These are phyloP conservation scores for Poecilia wingei DNA, from an alignment of 2,797 vertebrate genomes.

Conservation along the genomic window DNA sequence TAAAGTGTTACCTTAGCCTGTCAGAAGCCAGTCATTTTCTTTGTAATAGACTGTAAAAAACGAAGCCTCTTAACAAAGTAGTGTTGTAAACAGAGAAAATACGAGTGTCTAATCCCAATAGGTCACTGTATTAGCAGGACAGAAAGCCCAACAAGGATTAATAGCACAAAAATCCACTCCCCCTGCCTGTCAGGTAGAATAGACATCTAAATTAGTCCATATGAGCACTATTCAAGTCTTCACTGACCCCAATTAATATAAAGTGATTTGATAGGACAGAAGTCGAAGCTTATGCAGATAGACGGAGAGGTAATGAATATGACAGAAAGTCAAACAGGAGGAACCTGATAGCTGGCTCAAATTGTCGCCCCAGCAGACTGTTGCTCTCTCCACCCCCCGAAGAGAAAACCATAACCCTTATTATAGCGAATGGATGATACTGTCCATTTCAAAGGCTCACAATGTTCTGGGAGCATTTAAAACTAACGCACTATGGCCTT, in stretches of 20 bases:
- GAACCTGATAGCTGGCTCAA: conserved; percentile 22
- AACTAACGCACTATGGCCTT: conserved; percentile 23
- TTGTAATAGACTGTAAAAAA: conserved; percentile 34
- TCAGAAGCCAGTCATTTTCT: conserved; percentile 47
- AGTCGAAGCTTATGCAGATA: conserved; percentile 33
- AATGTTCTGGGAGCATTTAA: conserved; percentile 40
- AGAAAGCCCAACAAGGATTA: conserved; percentile 65
- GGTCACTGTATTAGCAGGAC: conserved; percentile 64
- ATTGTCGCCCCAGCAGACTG: conserved; percentile 23
- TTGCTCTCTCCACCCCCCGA: conserved; percentile 31
- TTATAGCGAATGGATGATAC: conserved; percentile 38
- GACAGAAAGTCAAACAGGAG: conserved; percentile 51
- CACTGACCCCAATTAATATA: conserved; percentile 72
- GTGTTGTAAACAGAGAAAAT: conserved; percentile 33
- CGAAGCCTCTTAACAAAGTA: conserved; percentile 18
- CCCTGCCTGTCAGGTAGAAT: conserved; percentile 64
- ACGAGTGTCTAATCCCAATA: conserved; percentile 61
- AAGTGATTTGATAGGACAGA: conserved; percentile 53
- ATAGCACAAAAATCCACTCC: conserved; percentile 49
- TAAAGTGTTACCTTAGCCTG: conserved; percentile 3
- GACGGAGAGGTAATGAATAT: conserved; percentile 19
- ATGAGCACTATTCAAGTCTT: conserved; percentile 61
- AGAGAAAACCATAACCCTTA: conserved; percentile 49
- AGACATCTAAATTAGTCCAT: conserved; percentile 65
- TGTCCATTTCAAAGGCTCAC: conserved; percentile 43